These are phyloP conservation scores for Platycnemis pennipes DNA, from an alignment of 2,888 invertebrate species.

Conservation along the genomic window DNA sequence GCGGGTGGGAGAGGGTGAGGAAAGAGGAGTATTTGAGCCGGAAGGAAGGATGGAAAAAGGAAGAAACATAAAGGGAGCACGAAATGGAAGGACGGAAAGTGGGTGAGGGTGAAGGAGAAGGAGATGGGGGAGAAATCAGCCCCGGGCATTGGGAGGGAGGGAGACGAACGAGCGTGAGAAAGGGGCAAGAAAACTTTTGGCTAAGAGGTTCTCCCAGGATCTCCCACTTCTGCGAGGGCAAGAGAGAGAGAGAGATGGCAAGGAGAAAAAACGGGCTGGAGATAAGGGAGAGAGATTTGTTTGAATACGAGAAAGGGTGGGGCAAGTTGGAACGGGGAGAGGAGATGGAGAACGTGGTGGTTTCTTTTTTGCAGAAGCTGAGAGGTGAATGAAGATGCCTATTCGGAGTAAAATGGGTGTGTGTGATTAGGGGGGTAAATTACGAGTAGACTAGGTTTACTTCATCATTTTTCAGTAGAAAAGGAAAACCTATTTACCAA, in stretches of 20 bases:
- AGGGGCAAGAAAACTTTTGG: neutral
- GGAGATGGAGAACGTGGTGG: neutral
- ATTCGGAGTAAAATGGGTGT: neutral
- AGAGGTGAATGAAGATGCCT: neutral
- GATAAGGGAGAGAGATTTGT: conserved; percentile 17
- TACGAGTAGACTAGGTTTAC: too few relatives aligned
- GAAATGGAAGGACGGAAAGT: neutral
- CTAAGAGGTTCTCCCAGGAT: neutral
- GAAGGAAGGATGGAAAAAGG: neutral
- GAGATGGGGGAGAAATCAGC: neutral
- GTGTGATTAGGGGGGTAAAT: too few relatives aligned
- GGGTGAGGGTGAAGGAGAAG: neutral
- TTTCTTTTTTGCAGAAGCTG: neutral
- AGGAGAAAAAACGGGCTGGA: neutral
- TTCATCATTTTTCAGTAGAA: too few relatives aligned
- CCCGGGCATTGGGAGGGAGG: neutral
- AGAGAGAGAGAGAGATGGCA: neutral
- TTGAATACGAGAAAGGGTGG: conserved; percentile 7
- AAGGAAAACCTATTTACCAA: too few relatives aligned
- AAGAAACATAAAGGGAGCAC: neutral
- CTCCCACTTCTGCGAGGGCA: neutral
- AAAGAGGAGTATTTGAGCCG: neutral
- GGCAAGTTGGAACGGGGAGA: neutral
- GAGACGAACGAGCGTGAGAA: neutral
- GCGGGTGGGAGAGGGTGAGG: neutral